phyloP scores from a whole-genome alignment of 2,888 invertebrate species.

The Drosophila yooni region DNA sequence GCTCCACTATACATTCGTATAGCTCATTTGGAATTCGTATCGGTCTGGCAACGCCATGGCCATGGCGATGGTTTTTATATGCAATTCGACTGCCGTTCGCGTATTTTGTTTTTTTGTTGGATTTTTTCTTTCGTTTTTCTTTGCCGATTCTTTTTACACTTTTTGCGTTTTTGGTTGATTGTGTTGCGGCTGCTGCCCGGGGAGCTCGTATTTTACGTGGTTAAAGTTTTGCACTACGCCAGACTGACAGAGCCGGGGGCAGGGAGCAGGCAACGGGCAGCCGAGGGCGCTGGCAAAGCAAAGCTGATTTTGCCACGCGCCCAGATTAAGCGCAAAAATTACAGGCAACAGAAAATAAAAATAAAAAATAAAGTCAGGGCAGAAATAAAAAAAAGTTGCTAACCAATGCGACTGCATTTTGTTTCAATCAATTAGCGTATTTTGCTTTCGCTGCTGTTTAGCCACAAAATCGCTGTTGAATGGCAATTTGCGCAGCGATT shows the following conservation, averaged over 20 bases:
- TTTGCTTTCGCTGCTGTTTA: constrained; percentile 19
- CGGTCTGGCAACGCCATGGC: constrained; percentile 32
- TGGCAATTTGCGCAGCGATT: constrained; percentile 74
- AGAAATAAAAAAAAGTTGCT: constrained; percentile 27
- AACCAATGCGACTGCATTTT: constrained; percentile 58
- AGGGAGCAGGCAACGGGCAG: neutral
- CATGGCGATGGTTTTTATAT: constrained; percentile 36
- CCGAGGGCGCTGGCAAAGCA: constrained; percentile 22
- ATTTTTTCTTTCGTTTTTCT: constrained; percentile 14
- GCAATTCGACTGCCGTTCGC: constrained; percentile 46
- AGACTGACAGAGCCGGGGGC: constrained; percentile 45
- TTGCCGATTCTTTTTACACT: constrained; percentile 6
- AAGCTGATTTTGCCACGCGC: constrained; percentile 51
- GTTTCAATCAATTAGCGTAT: constrained; percentile 66
- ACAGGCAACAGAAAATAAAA: constrained; percentile 20
- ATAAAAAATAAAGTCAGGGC: constrained; percentile 2
- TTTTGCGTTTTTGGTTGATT: constrained; percentile 27
- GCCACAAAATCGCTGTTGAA: constrained; percentile 70
- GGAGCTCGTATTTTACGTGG: constrained; percentile 68
- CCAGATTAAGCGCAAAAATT: constrained; percentile 53
- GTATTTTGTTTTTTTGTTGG: constrained; percentile 11
- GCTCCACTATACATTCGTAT: constrained; percentile 1
- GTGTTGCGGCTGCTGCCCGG: constrained; percentile 44
- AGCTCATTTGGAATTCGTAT: constrained; percentile 53
- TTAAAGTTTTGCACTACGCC: constrained; percentile 60